Base-by-base conservation (phyloP, 53 echinoderm and acorn worm species). In the Hippasteria phrygiana region DNA sequence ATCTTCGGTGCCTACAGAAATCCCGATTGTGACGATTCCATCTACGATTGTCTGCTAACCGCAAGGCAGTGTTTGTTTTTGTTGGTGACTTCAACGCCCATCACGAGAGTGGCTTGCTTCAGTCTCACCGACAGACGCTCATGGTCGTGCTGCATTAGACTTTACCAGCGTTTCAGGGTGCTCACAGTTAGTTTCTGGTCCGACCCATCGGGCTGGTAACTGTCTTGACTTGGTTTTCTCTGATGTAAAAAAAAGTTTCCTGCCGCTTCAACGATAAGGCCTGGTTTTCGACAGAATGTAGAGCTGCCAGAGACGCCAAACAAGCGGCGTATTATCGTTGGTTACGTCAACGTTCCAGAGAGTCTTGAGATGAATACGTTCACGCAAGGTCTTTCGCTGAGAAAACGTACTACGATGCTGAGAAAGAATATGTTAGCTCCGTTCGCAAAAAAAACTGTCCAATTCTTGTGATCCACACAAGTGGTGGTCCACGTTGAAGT, bases 401-500 rank as follows among this genome's bases (percentile, higher is more conserved):
- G 65, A 65, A 9, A 33, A 65, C 65, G 9, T 65, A 65, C 32
- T 31, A 14, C 14, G 10, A 29, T 0, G 65, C 65, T 14, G 32
- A 65, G 28, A 65, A 29, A 10, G 65, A 29, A 65, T 65, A 32
- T 65, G 9, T 32, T 31, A 64, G 7, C 3, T 13, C 65, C 29
- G 65, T 65, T 32, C 9, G 31, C n/a, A n/a, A 7, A 14, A 29
- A 27, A 64, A 59, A 33, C 6, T 27, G 29, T 65, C 28, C 3
- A 29, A 6, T 10, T 10, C 65, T 31, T 7, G 28, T 65, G 65
- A 65, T 31, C 34, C 65, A 65, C 65, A 65, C 65, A 65, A 65
- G 14, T 65, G 28, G 65, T 65, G 65, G 65, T 65, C 65, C 32
- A 65, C 65, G 28, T 65, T 65, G 32, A 65, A 65, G 14, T 65